Conservation (phyloP, 2,113 vertebrate genomes). For the Ursus arctos region DNA sequence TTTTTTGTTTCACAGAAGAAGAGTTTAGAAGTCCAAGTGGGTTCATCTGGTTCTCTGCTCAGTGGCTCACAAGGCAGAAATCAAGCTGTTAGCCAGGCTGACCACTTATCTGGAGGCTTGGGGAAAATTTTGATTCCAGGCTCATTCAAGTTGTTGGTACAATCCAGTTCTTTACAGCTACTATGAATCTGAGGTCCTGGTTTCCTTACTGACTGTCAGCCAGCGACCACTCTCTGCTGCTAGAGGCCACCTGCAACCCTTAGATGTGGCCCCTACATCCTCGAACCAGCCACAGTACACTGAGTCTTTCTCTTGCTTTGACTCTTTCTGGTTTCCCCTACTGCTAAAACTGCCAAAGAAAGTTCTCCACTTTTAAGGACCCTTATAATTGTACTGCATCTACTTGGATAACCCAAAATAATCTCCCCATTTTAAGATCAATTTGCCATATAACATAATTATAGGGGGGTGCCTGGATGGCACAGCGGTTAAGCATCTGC, state of each 20-base stretch:
- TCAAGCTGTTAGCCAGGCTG: not conserved
- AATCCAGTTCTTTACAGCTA: not conserved
- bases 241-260: not conserved
- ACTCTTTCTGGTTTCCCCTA: not conserved
- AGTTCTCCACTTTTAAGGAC: not conserved
- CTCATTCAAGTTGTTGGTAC: not conserved
- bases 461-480: not conserved
- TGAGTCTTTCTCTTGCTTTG: not conserved
- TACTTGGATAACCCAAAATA: not conserved
- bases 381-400: not conserved
- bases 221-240: not conserved
- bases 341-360: not conserved
- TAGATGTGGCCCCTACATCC: not conserved
- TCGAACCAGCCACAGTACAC: not conserved
- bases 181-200: not conserved
- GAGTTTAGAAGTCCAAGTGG: not conserved
- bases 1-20: not conserved
- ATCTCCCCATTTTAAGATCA: not conserved
- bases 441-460: not conserved
- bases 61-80: not conserved
- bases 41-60: not conserved
- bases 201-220: not conserved
- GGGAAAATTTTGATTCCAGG: not conserved
- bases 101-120: not conserved
- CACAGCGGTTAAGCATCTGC: no score